phyloP scores from a whole-genome alignment of 1,140 invertebrate genomes.

The Augochlora pura region DNA sequence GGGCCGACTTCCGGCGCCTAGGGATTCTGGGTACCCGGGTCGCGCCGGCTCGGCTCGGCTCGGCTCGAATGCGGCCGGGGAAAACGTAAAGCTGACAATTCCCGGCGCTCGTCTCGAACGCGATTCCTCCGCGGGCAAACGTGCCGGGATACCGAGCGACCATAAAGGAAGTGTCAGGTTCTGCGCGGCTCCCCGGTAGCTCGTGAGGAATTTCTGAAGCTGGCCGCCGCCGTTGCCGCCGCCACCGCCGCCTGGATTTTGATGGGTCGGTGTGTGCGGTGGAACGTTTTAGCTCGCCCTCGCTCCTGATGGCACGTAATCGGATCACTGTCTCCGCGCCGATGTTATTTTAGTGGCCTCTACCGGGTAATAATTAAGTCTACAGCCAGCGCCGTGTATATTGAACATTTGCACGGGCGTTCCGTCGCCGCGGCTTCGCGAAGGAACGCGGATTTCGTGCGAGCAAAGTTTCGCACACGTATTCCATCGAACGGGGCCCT shows the following conservation, averaged over 20 bases:
- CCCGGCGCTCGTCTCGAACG: slow-evolving; percentile 21
- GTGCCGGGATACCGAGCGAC: background rate
- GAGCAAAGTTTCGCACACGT: too few species aligned
- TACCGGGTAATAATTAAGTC: background rate
- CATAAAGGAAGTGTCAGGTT: background rate
- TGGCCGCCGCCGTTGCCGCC: too few species aligned
- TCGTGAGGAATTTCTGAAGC: background rate
- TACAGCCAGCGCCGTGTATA: background rate
- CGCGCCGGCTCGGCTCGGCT: background rate
- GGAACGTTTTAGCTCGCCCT: background rate
- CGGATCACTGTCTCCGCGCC: background rate
- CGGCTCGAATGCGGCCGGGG: background rate
- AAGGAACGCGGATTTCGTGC: background rate
- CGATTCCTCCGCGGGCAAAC: background rate
- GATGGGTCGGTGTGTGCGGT: background rate
- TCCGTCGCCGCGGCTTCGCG: too few species aligned
- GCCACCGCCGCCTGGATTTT: background rate
- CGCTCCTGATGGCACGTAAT: background rate
- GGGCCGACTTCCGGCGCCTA: background rate
- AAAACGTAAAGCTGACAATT: slow-evolving; percentile 23
- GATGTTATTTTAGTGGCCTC: background rate
- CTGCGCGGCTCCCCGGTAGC: background rate
- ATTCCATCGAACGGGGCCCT: too few species aligned
- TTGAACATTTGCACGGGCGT: too few species aligned
- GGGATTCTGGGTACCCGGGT: too few species aligned